Evolutionary conservation across 2,113 vertebrate species (phyloP).

Genomic region (Callithrix jacchus): DNA sequence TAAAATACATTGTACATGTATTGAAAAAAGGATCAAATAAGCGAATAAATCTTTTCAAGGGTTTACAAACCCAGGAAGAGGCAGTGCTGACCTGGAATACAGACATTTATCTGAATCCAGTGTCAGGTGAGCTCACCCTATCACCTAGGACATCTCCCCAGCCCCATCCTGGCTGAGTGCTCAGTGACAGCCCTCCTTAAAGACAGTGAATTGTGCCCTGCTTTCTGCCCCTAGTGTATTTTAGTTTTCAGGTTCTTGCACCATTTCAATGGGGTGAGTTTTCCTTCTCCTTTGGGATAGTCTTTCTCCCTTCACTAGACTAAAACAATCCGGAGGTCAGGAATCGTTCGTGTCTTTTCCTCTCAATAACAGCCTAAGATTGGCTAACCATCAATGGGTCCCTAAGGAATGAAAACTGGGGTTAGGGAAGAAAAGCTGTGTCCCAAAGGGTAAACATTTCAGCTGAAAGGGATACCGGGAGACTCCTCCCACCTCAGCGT

Average conservation of each 20-base stretch:
- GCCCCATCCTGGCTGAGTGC: not conserved
- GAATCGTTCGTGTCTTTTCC: not conserved
- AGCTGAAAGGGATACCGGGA: not conserved
- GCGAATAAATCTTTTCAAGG: not conserved
- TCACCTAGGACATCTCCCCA: not conserved
- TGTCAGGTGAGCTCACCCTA: not conserved
- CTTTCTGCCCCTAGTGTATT: not conserved
- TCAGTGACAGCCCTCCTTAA: not conserved
- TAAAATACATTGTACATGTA: not conserved
- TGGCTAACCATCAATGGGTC: not conserved
- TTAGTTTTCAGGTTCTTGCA: not conserved
- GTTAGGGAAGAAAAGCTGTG: not conserved
- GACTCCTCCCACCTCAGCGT: not conserved
- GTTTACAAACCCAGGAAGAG: not conserved
- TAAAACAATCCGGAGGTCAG: not conserved
- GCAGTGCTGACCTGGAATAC: not conserved
- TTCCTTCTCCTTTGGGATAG: not conserved
- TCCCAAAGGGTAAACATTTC: not conserved
- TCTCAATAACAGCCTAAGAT: not conserved
- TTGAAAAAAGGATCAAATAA: not conserved
- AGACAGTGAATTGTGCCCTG: not conserved
- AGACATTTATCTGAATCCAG: not conserved
- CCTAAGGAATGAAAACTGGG: not conserved
- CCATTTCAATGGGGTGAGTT: not conserved
- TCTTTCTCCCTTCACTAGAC: not conserved